A percentile compares a stretch with the other conserved stretches of the same genome.
These are phyloP conservation scores for Triops cancriformis DNA, from an alignment of 1,140 invertebrate genomes.

Conservation along the genomic window DNA sequence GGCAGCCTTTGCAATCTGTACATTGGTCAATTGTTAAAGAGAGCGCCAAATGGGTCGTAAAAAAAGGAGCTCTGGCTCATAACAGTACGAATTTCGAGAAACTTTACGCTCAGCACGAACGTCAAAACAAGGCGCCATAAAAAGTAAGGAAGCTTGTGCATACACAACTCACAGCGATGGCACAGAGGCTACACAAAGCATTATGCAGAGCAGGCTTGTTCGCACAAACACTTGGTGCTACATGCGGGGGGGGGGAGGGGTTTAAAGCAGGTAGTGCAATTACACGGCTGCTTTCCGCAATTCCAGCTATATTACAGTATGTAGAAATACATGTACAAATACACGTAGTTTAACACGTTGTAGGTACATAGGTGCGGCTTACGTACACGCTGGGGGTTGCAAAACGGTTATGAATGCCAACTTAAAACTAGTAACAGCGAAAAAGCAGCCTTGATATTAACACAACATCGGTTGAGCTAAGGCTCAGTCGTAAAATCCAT, in stretches of 20 bases:
- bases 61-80: not conserved
- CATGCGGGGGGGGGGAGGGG: not conserved
- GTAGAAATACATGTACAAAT: not conserved
- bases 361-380: not conserved
- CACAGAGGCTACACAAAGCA: not conserved
- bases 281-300: not conserved
- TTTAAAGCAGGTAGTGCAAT: not conserved
- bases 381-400: not conserved
- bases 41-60: not conserved
- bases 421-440: not conserved
- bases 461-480: not conserved
- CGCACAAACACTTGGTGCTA: not conserved
- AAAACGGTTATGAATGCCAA: slow-evolving; percentile 1
- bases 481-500: not conserved
- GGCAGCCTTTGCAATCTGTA: not conserved
- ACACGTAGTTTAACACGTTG: not conserved
- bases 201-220: slow-evolving; percentile 1
- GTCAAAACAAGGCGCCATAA: not conserved
- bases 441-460: slow-evolving; percentile 6
- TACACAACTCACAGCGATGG: not conserved
- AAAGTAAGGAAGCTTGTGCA: not conserved
- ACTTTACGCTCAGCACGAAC: slow-evolving; percentile 6
- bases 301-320: not conserved
- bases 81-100: not conserved
- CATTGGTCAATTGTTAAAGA: not conserved